A percentile compares a stretch with the other conserved stretches of the same genome.
These are phyloP conservation scores for Nyctibius bracteatus DNA, from an alignment of 2,113 vertebrate species.

Conservation along the genomic window DNA sequence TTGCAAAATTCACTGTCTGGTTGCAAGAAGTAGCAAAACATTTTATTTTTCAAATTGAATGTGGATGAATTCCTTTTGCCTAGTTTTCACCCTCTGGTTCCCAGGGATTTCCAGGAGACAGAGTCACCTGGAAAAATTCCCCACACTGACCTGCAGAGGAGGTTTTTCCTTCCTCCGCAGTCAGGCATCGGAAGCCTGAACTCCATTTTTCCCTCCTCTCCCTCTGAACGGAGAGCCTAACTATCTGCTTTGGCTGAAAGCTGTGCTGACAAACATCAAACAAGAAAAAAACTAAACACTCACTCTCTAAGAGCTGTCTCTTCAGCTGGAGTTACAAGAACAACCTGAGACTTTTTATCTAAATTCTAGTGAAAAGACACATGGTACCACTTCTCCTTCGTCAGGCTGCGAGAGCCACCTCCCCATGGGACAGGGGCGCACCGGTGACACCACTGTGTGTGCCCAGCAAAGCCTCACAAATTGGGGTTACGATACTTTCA, in stretches of 20 bases:
- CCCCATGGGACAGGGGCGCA: background rate
- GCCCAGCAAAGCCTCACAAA: background rate
- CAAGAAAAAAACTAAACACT: background rate
- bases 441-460: rapidly evolving
- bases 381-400: background rate
- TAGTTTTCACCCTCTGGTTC: background rate
- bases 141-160: background rate
- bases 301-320: background rate
- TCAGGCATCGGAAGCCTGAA: background rate
- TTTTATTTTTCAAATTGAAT: background rate
- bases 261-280: slow-evolving; percentile 8
- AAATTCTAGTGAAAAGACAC: rapidly evolving
- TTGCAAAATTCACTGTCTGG: background rate
- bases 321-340: background rate
- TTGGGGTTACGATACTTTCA: background rate
- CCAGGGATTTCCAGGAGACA: background rate
- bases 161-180: background rate
- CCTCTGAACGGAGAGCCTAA: background rate
- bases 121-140: background rate
- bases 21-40: background rate
- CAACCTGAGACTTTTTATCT: background rate
- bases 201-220: background rate
- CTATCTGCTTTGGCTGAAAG: background rate
- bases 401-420: background rate
- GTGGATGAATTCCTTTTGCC: background rate